Conservation (phyloP, 2,888 invertebrate genomes). For the Unio delphinus region DNA sequence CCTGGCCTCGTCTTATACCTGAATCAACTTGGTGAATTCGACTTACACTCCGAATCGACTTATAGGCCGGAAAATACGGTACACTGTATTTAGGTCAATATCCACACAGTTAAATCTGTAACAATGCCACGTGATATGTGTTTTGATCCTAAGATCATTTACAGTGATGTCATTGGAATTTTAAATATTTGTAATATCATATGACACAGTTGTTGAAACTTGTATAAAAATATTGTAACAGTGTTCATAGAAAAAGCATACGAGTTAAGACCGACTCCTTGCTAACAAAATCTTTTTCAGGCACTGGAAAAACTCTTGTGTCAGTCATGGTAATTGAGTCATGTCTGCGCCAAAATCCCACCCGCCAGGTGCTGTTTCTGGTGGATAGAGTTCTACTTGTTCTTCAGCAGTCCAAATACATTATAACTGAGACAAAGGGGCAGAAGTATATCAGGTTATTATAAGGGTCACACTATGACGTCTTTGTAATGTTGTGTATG, state of each 20-base stretch:
- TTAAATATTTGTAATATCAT: background rate
- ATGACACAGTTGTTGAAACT: background rate
- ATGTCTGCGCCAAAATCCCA: slow-evolving; percentile 56
- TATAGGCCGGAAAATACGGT: too few relatives aligned
- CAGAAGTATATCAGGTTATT: slow-evolving; percentile 42
- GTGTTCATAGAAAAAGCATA: background rate
- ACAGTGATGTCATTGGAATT: too few relatives aligned
- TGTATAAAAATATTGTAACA: background rate
- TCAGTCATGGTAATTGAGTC: slow-evolving; percentile 55
- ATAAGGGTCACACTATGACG: background rate
- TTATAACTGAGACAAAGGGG: slow-evolving; percentile 46
- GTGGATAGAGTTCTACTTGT: slow-evolving; percentile 66
- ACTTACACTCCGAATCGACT: too few relatives aligned
- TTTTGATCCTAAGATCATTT: too few relatives aligned
- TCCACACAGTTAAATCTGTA: too few relatives aligned
- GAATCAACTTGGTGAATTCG: too few relatives aligned
- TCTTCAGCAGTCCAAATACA: slow-evolving; percentile 59
- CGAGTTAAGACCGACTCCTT: background rate
- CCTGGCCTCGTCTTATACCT: too few relatives aligned
- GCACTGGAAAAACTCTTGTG: slow-evolving; percentile 65
- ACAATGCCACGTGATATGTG: too few relatives aligned
- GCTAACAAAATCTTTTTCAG: slow-evolving; percentile 29
- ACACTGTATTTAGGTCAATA: too few relatives aligned
- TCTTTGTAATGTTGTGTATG: too few relatives aligned
- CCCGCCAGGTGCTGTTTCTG: slow-evolving; percentile 57